Evolutionary conservation across 2,888 invertebrate genomes (phyloP), one percentile per base, ranked within the genome.

Genomic region (Catocala sponsa): DNA sequence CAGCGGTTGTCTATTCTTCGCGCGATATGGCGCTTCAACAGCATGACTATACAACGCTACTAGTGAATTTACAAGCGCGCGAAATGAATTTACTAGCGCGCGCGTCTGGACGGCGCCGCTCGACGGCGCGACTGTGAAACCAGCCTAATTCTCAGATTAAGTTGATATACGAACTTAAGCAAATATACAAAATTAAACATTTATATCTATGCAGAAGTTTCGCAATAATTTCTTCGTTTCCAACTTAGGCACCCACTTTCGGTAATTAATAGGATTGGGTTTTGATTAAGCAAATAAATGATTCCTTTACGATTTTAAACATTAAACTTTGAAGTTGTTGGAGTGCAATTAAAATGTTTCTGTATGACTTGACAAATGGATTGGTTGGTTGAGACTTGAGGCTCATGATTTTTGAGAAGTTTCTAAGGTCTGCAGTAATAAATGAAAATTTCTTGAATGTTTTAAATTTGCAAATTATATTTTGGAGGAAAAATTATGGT

Each of bases 241-340:
- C 69, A 59, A 74, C 78, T 71, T 84, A 85, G 76, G 79, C 76
- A 71, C 77, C 69, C 74, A 85, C 83, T 85, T 84, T 71, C 73
- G 65, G 74, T 83, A 88, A 88, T 88, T 88, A 88, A 87, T 85
- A 80, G 78, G 83, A 86, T 87, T 82, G 83, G 82, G 78, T 82
- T 84, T 84, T 87, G 88, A 89, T 89, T 87, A 86, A 80, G 84
- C 80, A 88, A 89, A 89, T 87, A 88, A 88, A 89, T 87, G 84
- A 82, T 84, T 80, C 81, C 79, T 76, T 84, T 78, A 77, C 79
- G 74, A 82, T 82, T 86, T 81, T 79, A 76, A 78, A 83, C 78
- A 79, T 82, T 78, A 70, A 83, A 83, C 68, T 83, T 83, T 63
- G 55, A 57, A 75, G 64, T 75, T 76, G 65, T 63, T 61, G 55